These are phyloP conservation scores for Notolepis coatsorum DNA, from an alignment of 2,797 vertebrate genomes.

Conservation along the genomic window DNA sequence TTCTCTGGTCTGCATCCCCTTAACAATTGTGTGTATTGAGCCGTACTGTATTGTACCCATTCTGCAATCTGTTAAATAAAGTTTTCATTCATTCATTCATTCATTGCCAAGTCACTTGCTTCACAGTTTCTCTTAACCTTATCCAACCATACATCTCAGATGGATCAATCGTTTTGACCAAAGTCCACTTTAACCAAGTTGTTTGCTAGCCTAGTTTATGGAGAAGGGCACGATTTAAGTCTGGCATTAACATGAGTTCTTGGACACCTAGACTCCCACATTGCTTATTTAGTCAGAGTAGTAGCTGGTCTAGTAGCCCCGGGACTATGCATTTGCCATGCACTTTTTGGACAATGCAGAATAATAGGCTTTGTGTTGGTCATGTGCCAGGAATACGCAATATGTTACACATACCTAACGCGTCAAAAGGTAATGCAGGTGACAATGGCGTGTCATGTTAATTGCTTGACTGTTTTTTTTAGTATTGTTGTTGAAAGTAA, in stretches of 20 bases:
- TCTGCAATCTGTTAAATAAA: no score
- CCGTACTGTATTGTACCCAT: no score
- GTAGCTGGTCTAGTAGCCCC: neutral
- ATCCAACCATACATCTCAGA: neutral
- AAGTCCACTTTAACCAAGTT: slow-evolving; percentile 16
- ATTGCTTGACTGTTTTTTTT: neutral
- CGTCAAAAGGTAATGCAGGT: slow-evolving; percentile 11
- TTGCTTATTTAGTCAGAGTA: neutral
- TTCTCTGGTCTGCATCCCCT: no score
- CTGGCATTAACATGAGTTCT: neutral
- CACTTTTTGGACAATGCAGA: slow-evolving; percentile 9
- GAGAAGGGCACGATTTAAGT: neutral
- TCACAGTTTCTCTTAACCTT: slow-evolving; percentile 7
- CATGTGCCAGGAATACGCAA: neutral
- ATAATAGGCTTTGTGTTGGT: slow-evolving; percentile 22
- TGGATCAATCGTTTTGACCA: neutral
- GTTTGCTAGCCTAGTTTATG: neutral
- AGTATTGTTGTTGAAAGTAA: neutral
- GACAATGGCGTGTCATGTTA: slow-evolving; percentile 18
- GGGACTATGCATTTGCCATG: neutral
- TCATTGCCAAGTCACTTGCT: slow-evolving; percentile 9
- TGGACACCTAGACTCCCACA: neutral
- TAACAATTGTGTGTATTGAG: no score
- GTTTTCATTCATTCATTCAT: no score
- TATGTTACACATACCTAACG: slow-evolving; percentile 31